phyloP scores from a whole-genome alignment of 1,140 invertebrate species.

The Helicoverpa armigera region DNA sequence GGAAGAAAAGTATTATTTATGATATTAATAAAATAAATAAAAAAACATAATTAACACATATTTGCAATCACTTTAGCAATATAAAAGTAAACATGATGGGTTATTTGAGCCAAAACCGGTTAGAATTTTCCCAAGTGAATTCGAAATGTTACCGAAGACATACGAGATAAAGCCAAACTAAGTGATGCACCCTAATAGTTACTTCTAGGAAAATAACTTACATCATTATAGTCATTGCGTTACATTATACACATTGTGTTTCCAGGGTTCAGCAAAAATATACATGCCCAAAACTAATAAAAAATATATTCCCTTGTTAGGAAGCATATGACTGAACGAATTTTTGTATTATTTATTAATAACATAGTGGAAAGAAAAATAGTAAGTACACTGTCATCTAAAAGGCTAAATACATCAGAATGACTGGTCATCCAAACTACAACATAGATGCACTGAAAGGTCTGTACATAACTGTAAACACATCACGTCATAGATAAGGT shows the following conservation, averaged over 20 bases:
- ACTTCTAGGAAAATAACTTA: constrained; percentile 75
- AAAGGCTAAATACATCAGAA: constrained; percentile 76
- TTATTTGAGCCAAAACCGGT: constrained; percentile 39
- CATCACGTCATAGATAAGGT: constrained; percentile 53
- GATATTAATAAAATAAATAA: not conserved
- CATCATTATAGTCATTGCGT: constrained; percentile 55
- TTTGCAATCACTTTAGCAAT: constrained; percentile 24
- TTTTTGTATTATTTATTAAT: constrained; percentile 70
- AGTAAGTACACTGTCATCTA: constrained; percentile 72
- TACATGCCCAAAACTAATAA: constrained; percentile 86
- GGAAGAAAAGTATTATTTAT: not conserved
- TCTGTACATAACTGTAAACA: constrained; percentile 49
- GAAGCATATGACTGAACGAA: constrained; percentile 82
- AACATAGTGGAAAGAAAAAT: constrained; percentile 74
- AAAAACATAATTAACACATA: not conserved
- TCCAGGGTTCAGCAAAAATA: constrained; percentile 80
- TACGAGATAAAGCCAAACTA: constrained; percentile 82
- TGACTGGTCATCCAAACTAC: constrained; percentile 79
- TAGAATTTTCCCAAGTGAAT: constrained; percentile 44
- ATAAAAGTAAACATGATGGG: constrained; percentile 10
- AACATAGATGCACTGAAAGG: constrained; percentile 59
- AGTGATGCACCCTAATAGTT: constrained; percentile 80
- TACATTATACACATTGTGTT: constrained; percentile 61
- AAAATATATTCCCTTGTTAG: constrained; percentile 84
- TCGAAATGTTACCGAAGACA: constrained; percentile 42